Evolutionary conservation across 2,113 vertebrate genomes (phyloP), one percentile per base, ranked within the genome.

Genomic region (Sapayoa aenigma): DNA sequence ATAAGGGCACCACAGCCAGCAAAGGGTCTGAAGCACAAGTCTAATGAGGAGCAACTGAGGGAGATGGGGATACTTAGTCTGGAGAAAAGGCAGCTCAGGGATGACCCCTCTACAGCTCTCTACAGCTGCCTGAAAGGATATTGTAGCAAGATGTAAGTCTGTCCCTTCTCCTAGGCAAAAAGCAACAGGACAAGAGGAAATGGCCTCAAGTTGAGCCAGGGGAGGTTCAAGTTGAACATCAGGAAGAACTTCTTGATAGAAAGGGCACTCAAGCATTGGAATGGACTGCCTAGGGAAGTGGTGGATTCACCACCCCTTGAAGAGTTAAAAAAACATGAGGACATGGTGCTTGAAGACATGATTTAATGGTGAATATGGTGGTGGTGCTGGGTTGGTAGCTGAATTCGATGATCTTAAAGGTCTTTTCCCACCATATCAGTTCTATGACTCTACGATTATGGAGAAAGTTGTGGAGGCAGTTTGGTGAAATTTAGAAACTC

Each of bases 401-500:
- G 13, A 60, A 75, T 46, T n/a, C 25, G 5, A 21, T 68, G 15
- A n/a, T 22, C 13, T 55, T 25, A 47, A 30, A 47, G 24, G 4
- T 21, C 16, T 68, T 82, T 82, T 60, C n/a, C 53, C 60, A 46
- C 19, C 24, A 41, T 21, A 21, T 4, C n/a, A 60, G 50, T 56
- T 73, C 25, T 68, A 7, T 46, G 39, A 67, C 24, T 67, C 44
- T 46, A 1, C 46, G 23, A 46, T n/a, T 53, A n/a, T 46, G 47
- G 28, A 67, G 15, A 17, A 74, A 68, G 8, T 60, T 75, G 28
- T 25, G 18, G 58, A 84, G 18, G 89, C 90, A 56, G 20, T 76
- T 69, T 82, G 55, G 11, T 75, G 75, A 95, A 86, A 95, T 72
- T 66, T 77, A 63, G 31, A 94, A 94, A 84, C 37, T n/a, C 9